Base-by-base conservation (phyloP, 2,113 vertebrate genomes). In the Alouatta palliata region DNA sequence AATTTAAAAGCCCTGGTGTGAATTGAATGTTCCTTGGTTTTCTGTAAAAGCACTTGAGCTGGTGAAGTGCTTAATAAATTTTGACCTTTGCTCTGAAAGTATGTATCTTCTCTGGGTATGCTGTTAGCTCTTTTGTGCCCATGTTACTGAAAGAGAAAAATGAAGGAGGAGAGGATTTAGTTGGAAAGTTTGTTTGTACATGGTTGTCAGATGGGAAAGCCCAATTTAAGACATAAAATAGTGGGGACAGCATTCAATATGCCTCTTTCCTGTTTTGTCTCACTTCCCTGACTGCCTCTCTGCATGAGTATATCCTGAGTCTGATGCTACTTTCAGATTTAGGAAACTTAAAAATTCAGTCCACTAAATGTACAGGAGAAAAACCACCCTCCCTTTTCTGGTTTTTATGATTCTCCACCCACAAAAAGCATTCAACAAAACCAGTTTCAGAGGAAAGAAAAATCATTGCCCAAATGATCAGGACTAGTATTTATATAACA, bases 21-120 rank as follows among this genome's bases (percentile, higher is more conserved):
- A 96, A 90, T 35, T 85, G 75, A 87, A 27, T 88, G 45, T 73
- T 56, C 37, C 27, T 43, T 56, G 8, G 3, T 82, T 97, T 96
- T 95, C 87, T 95, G 37, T 94, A 95, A 97, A 94, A 87, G 83
- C 56, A 94, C 87, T 81, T 93, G 83, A 81, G 35, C 43, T 83
- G 61, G 23, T 84, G 43, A 77, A 16, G 47, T 66, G 12, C 64
- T 92, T 58, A 16, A 64, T 83, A 81, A 81, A 75, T 73, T 90
- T 75, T 93, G 76, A 80, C 71, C 77, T 92, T 85, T 84, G 47
- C 16, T 66, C 90, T 93, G 66, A 88, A 81, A 95, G 25, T 25
- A 43, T 40, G 23, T 37, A 30, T 75, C 40, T 92, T 20, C 47
- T 10, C 45, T 61, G 19, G 3, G 25, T 76, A 12, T 47, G 52